Percentiles rank a stretch among this genome's conserved stretches.
Conservation (phyloP, 2,888 invertebrate genomes). For the Latrodectus elegans region DNA sequence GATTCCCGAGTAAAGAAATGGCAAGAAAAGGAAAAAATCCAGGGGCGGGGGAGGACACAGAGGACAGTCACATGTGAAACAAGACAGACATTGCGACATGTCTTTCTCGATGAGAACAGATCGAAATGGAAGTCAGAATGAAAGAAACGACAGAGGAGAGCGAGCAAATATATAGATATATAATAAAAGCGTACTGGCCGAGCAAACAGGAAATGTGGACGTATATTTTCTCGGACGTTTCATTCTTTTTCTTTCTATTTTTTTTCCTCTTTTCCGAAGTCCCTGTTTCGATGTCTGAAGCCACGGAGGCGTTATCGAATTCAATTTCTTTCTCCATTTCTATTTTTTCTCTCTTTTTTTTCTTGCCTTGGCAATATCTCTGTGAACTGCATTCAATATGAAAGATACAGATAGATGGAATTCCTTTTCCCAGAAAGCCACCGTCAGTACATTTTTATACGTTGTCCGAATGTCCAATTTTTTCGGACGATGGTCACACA, state of each 20-base stretch:
- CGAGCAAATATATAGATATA: conserved; percentile 48
- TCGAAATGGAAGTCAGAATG: conserved; percentile 43
- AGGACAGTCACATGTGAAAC: conserved; percentile 65
- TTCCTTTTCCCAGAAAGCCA: background rate
- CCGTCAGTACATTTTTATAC: background rate
- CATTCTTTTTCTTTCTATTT: conserved; percentile 10
- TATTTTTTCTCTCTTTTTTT: conserved; percentile 20
- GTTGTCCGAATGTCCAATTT: conserved; percentile 1
- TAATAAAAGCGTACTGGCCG: conserved; percentile 61
- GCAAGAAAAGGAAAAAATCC: conserved; percentile 13
- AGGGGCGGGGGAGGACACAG: background rate
- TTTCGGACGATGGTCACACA: background rate
- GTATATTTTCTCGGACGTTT: conserved; percentile 47
- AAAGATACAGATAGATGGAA: conserved; percentile 49
- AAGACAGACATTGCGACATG: conserved; percentile 67
- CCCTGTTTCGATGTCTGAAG: background rate
- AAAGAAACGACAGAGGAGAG: background rate
- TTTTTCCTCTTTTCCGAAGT: conserved; percentile 32
- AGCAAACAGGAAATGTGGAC: conserved; percentile 68
- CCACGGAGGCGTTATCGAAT: conserved; percentile 62
- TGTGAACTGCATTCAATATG: conserved; percentile 18
- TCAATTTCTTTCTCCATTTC: conserved; percentile 47
- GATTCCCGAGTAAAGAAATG: conserved; percentile 36
- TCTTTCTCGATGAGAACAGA: conserved; percentile 35
- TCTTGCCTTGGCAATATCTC: conserved; percentile 32